Evolutionary conservation across 1,140 invertebrate genomes (phyloP), one percentile per base, ranked within the genome.

Genomic region (Aphaenogaster ashmeadi): DNA sequence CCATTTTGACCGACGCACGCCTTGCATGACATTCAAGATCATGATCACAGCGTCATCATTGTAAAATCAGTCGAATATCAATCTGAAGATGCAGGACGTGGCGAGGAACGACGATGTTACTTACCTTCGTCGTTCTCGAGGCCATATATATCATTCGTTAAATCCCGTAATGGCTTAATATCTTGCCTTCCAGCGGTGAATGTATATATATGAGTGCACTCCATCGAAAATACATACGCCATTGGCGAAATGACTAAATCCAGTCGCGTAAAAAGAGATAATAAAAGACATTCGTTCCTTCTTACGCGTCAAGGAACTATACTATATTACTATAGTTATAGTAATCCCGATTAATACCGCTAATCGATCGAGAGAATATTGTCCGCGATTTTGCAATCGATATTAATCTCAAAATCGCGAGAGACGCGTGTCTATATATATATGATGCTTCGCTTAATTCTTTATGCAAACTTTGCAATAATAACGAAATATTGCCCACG

Each of bases 121-220:
- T 84, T 84, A 84, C 80, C 80, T 75, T 27, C 33, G 41, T 74
- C 41, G 18, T 83, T 44, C 80, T 58, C 67, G 38, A 83, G 54
- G 54, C 54, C 67, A 44, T 83, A 38, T 18, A n/a, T 38, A n/a
- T 52, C 78, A 41, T 62, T 38, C 54, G 69, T 74, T 47, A 83
- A 74, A 74, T 58, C 18, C 27, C 41, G 18, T 27, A 72, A 72
- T 21, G 56, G 21, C 15, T 56, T 11, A 41, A 41, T 41, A 27
- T 21, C 13, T 13, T 13, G 62, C 33, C 27, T 83, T 83, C 18
- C 80, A 38, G 50, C 66, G 50, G 41, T 44, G 18, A 72, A 74
- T 74, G 11, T 44, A 38, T 5, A n/a, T 58, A 27, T 58, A 33
- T 27, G 27, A 41, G 13, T 56, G 54, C 54, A 18, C 15, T 8